Conservation (phyloP, 2,797 vertebrate genomes). For the Pseudochirops corinnae region DNA sequence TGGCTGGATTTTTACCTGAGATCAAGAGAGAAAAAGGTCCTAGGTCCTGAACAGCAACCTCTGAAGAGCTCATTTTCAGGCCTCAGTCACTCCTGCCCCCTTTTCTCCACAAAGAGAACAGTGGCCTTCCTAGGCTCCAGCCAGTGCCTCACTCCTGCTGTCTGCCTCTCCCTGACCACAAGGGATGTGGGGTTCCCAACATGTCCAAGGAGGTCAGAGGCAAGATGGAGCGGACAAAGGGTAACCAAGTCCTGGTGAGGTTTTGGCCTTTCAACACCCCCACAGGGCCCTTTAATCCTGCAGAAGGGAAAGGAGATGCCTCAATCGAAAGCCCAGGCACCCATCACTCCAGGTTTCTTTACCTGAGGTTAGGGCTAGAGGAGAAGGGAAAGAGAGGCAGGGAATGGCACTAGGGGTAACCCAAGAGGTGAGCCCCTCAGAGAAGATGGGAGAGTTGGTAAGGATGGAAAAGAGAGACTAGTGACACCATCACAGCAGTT, state of each 20-base stretch:
- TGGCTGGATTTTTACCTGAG: conserved; percentile 98
- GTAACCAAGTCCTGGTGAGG: not conserved
- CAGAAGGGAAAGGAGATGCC: not conserved
- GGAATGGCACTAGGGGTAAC: not conserved
- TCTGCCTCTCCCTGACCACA: not conserved
- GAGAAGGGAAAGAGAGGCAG: not conserved
- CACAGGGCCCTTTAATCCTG: not conserved
- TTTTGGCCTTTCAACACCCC: not conserved
- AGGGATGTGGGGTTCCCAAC: not conserved
- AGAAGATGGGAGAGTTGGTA: conserved; percentile 14
- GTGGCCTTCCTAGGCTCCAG: not conserved
- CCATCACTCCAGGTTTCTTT: conserved; percentile 16
- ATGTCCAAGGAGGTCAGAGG: not conserved
- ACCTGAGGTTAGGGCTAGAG: conserved; percentile 7
- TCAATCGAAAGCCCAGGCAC: conserved; percentile 14
- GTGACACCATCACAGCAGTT: not conserved
- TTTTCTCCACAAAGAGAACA: not conserved
- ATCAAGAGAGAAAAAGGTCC: conserved; percentile 57
- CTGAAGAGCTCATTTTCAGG: not conserved
- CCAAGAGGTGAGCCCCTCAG: not conserved
- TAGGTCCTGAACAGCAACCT: conserved; percentile 44
- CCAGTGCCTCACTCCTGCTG: not conserved
- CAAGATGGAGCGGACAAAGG: not conserved
- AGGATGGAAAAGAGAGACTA: not conserved
- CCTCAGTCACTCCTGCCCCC: not conserved